Evolutionary conservation across 1,140 invertebrate species (phyloP).

Genomic region (Diabrotica undecimpunctata): DNA sequence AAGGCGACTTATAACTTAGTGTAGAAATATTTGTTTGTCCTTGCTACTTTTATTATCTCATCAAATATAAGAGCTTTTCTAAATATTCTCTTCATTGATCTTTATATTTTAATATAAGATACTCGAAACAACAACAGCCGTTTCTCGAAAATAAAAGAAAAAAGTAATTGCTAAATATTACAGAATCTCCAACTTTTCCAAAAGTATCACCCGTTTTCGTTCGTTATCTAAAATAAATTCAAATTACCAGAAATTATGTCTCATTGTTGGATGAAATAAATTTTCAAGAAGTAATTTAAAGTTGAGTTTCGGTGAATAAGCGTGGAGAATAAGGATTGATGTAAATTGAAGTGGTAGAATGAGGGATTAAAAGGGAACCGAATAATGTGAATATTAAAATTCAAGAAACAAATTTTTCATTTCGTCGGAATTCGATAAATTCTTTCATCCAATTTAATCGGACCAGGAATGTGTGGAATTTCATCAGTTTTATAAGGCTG

Average conservation of each 20-base stretch:
- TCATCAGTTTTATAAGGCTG: not conserved
- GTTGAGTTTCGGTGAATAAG: conserved; percentile 22
- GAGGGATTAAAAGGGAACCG: conserved; percentile 17
- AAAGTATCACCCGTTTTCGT: conserved; percentile 1
- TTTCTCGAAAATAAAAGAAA: not conserved
- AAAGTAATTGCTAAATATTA: not conserved
- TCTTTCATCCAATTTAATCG: conserved; percentile 14
- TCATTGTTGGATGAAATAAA: conserved; percentile 21
- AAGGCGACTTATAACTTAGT: no score
- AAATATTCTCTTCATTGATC: no score
- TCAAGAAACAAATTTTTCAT: conserved; percentile 23
- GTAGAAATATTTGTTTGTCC: no score
- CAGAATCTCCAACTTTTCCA: not conserved
- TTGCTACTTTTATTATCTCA: no score
- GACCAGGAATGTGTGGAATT: conserved; percentile 8
- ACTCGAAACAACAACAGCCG: not conserved
- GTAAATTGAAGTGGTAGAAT: conserved; percentile 20
- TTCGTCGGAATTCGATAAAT: conserved; percentile 16
- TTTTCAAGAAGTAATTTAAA: conserved; percentile 23
- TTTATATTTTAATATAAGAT: no score
- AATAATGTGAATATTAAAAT: conserved; percentile 25
- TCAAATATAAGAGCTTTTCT: no score
- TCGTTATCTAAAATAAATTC: conserved; percentile 15
- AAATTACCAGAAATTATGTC: conserved; percentile 17
- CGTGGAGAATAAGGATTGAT: conserved; percentile 22